Base-by-base conservation (phyloP, 2,113 vertebrate species). In the Cynocephalus volans region DNA sequence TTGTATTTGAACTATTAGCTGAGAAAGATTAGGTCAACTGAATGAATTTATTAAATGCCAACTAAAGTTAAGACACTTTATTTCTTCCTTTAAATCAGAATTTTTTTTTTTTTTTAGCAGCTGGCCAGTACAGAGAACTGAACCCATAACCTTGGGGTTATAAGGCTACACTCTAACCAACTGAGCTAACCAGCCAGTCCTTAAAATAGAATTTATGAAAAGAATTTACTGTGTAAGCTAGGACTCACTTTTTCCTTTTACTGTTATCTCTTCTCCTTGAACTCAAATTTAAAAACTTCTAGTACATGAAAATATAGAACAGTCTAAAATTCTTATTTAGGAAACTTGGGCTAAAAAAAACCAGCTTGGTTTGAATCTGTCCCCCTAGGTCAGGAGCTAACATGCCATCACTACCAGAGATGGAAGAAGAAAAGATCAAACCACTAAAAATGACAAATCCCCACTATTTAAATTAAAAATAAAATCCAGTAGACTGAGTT, bases 71-170 rank as follows among this genome's bases (percentile, higher is more conserved):
- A 77, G 64, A 79, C 24, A 56, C 12, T 41, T 41, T 50, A 33
- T 41, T 93, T 90, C 60, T 87, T 84, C 88, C 67, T 89, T 69
- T 79, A 64, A 65, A 92, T 88, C 21, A 94, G 21, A 91, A 92
- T 41, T 92, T 70, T 41, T 41, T 41, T 41, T 41, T 41, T 41
- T 41, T 41, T 41, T 41, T 41, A 41, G 41, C 41, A 41, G 41
- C 41, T 41, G 41, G 41, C 41, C 41, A 41, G 41, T 41, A 41
- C 41, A 41, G 41, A 41, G 41, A 41, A 41, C 41, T 41, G 41
- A 41, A 41, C 41, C 41, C 4, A 41, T 41, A 41, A 41, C 41
- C 41, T 41, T 41, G 41, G 41, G 41, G 41, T 41, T 41, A 41
- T 41, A 41, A 41, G 3, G 4, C 41, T 41, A 4, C 41, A 41